Evolutionary conservation across 2,113 vertebrate species (phyloP), one percentile per base, ranked within the genome.

Genomic region (Rhagologus leucostigma): DNA sequence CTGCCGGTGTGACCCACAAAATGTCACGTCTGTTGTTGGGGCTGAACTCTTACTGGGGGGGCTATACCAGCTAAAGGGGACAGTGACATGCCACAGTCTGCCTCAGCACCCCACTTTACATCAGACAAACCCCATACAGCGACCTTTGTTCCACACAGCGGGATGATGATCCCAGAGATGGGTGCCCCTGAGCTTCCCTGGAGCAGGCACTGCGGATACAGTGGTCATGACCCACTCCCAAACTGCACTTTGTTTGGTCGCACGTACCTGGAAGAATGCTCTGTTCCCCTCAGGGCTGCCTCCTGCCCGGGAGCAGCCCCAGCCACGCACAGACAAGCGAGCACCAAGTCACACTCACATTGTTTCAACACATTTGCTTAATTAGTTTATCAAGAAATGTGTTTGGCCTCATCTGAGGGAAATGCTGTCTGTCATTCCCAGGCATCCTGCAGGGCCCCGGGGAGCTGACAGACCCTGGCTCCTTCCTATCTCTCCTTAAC

Each of bases 361-460:
- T 68, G 88, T 92, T 97, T 97, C 97, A 96, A 95, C 97, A 96
- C 96, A 92, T 97, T 97, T 94, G 75, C 95, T 93, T 96, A 96
- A 97, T 96, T 94, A 89, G 91, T 96, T 97, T 97, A 97, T 97
- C 96, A 89, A 93, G 94, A 96, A 93, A 77, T 53, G 91, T 91
- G 90, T 95, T 94, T 96, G 96, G 92, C 95, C 56, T 67, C 5
- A 1, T 95, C 96, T 97, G 96, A 94, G 82, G 95, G 87, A 97
- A 97, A 97, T 96, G 90, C 73, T 91, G 95, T 87, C 91, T 96
- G 97, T 95, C 95, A 69, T 82, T 89, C 64, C 59, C 93, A 94
- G 93, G 92, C 89, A 90, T 74, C 87, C 91, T 89, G 90, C 75
- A 1, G 84, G 95, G 91, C 93, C 89, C 91, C 21, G 6, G 84